Evolutionary conservation across 2,113 vertebrate species (phyloP), one percentile per base, ranked within the genome.

Genomic region (Corydoras maculifer): DNA sequence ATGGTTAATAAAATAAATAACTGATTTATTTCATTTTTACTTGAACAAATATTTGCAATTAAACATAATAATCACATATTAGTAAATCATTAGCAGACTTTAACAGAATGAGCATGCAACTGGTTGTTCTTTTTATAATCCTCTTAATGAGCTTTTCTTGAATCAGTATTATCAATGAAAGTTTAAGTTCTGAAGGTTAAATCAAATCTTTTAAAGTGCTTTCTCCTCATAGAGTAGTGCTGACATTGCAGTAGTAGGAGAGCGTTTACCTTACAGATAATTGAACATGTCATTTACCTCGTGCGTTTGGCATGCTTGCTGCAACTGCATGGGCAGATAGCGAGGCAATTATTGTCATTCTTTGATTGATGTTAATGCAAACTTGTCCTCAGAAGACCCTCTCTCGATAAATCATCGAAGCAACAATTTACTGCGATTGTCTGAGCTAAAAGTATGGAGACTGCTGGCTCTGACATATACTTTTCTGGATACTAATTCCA

Each of bases 311-410:
- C 51, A 58, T 67, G 67, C 15, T 54, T n/a, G 50, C 62, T 49
- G 65, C 55, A 67, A 73, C 68, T 31, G 62, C 67, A 65, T 32
- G 30, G 64, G 63, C 67, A 55, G 65, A 74, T 71, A 73, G 76
- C 25, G 25, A 63, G 58, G 66, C 78, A 80, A 77, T 80, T 81
- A 81, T 70, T 78, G 74, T 80, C 70, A 70, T 48, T 59, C 62
- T 76, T 76, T 83, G 82, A 83, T 74, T 70, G 78, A 77, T 83
- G 76, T 80, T 77, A 76, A 80, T 64, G 70, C 55, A 49, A 75
- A 74, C 68, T 43, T 74, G 61, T 77, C 78, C 77, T 50, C 70
- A 50, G 58, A 57, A 70, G 49, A 61, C 70, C 55, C 13, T 65
- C 30, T 25, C 43, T 35, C 9, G 25, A 80, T 83, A 69, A 80